A percentile compares a stretch with the other conserved stretches of the same genome.
These are phyloP conservation scores for Aradus depressus DNA, from an alignment of 2,888 invertebrate genomes.

Conservation along the genomic window DNA sequence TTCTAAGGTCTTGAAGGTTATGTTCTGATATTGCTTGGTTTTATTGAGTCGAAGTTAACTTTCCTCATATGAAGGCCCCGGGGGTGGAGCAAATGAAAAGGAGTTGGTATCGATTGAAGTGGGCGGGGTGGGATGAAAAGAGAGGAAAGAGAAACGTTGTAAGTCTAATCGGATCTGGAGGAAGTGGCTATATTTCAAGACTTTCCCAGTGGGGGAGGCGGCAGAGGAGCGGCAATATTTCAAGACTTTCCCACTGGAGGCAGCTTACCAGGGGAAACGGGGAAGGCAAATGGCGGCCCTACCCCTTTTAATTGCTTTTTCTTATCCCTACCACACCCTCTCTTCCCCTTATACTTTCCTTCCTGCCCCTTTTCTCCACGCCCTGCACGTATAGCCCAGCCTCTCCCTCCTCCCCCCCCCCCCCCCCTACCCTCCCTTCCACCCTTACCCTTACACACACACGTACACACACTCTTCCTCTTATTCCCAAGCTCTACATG, in stretches of 20 bases:
- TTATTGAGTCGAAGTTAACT: too few relatives aligned
- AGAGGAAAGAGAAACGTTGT: conserved; percentile 5
- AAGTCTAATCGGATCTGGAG: background rate
- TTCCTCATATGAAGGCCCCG: background rate
- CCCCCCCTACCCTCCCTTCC: background rate
- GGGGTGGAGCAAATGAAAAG: background rate
- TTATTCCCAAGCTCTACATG: conserved; percentile 19
- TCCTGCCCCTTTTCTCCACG: background rate
- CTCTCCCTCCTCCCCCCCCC: background rate
- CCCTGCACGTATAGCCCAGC: background rate
- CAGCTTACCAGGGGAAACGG: background rate
- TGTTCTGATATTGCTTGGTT: too few relatives aligned
- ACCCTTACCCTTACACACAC: background rate
- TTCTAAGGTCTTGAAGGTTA: too few relatives aligned
- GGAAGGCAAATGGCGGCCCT: conserved; percentile 10
- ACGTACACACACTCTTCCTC: background rate
- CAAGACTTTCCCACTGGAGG: too few relatives aligned
- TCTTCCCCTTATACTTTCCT: background rate
- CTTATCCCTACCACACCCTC: conserved; percentile 3
- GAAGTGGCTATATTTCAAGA: conserved; percentile 12
- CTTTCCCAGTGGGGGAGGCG: conserved; percentile 1
- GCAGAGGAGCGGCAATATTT: background rate
- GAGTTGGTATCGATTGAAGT: background rate
- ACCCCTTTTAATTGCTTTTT: conserved; percentile 17
- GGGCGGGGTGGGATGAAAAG: background rate